phyloP scores from a whole-genome alignment of 2,113 vertebrate genomes.

The Electrona antarctica region DNA sequence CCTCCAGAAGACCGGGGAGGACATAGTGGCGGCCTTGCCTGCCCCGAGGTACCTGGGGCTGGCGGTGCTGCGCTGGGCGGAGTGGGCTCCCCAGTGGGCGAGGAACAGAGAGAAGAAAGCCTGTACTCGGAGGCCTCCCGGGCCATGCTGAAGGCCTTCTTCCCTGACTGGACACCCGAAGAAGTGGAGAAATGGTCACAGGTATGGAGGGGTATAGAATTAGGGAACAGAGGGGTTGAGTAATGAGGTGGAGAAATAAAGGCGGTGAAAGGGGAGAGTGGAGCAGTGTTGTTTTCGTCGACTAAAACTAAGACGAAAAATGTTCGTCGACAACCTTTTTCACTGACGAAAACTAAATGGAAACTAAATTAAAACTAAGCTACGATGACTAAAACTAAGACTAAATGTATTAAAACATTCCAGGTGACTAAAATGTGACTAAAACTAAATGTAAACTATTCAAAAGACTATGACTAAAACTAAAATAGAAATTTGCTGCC shows the following conservation, averaged over 20 bases:
- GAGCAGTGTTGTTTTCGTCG: too few relatives aligned
- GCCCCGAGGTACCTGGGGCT: slow-evolving; percentile 77
- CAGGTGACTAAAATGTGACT: too few relatives aligned
- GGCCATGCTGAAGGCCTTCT: slow-evolving; percentile 74
- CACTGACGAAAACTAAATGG: too few relatives aligned
- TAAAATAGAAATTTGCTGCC: too few relatives aligned
- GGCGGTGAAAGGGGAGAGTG: too few relatives aligned
- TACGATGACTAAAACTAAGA: too few relatives aligned
- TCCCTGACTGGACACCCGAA: slow-evolving; percentile 75
- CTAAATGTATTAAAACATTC: too few relatives aligned
- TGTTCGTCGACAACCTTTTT: too few relatives aligned
- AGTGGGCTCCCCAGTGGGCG: slow-evolving; percentile 90
- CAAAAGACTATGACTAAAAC: too few relatives aligned
- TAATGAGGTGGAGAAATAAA: neutral
- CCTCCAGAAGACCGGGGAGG: slow-evolving; percentile 73
- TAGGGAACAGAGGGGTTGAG: neutral
- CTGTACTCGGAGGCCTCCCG: slow-evolving; percentile 80
- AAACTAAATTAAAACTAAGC: too few relatives aligned
- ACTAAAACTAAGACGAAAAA: too few relatives aligned
- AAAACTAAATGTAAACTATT: too few relatives aligned
- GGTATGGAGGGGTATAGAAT: slow-evolving; percentile 36
- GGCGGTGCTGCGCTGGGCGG: slow-evolving; percentile 88
- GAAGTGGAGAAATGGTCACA: slow-evolving; percentile 82
- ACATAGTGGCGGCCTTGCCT: slow-evolving; percentile 78
- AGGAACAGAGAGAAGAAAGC: slow-evolving; percentile 79